Base-by-base conservation (phyloP, 1,140 invertebrate genomes). In the Drosophila carrolli region DNA sequence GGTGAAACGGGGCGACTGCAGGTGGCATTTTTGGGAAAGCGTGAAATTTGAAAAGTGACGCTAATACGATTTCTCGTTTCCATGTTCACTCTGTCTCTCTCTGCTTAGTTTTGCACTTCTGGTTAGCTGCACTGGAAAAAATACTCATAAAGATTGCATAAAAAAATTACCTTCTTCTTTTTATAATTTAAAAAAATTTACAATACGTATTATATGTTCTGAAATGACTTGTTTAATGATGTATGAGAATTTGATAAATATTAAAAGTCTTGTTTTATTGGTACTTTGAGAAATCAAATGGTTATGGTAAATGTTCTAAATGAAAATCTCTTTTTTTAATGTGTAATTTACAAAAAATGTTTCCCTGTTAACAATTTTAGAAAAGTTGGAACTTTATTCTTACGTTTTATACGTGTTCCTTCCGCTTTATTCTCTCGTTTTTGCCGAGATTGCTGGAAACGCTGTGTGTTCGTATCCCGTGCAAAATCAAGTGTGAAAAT, bases 1-100 rank as follows among this genome's bases (percentile, higher is more conserved):
- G 9, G 13, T 23, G 9, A 40, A 29, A 8, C 13, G 9, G 14
- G 29, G 5, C 13, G 35, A 56, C 27, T 41, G 60, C 60, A 57
- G 50, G 61, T 58, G 16, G 35, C 46, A 62, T 56, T 43, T 27
- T 41, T 46, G 35, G 55, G 75, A 78, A 48, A 86, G 75, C 78
- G 78, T 78, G 75, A 86, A 86, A 85, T 85, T 86, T 85, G 78
- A 86, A 85, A 85, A 81, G 75, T 81, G 82, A 86, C 78, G 75
- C 59, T 86, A 86, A 86, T 86, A 81, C 78, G 77, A 85, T 85
- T 85, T 86, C 55, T 43, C 29, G 53, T 37, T 63, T 38, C 46
- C 9, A 11, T 35, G 27, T 41, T 14, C 10, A 16, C 66, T 35
- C 32, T 29, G 23, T 23, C 48, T 8, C 23, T 38, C 32, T 48